Evolutionary conservation across 2,888 invertebrate species (phyloP), one percentile per base, ranked within the genome.

Genomic region (Drosophila borealis): DNA sequence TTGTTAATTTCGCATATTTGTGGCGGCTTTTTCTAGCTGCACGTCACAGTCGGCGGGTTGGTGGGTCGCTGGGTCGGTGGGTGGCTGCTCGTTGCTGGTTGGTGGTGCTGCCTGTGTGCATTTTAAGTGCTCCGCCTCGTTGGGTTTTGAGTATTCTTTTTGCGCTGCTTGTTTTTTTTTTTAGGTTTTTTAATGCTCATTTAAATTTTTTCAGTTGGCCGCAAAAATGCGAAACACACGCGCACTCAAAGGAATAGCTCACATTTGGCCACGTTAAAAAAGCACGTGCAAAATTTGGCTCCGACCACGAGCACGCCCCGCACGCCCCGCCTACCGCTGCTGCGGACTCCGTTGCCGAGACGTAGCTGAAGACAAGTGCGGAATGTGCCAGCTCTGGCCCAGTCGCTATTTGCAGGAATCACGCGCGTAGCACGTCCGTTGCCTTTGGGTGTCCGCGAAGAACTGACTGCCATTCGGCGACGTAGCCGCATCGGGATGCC

Each of bases 281-380:
- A 73, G 72, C 81, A 75, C 78, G 78, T 80, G 79, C 66, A 62
- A 70, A 66, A 67, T 81, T 78, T 53, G 55, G 48, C 53, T 60
- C 34, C 33, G 51, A 59, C 59, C 54, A 50, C 46, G 48, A 53
- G 44, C 33, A 72, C 57, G 73, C 73, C n/a, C n/a, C n/a, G 63
- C 66, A 76, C 49, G 39, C 57, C 39, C 37, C 59, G 54, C 53
- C 48, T 9, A 57, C 61, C 50, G 48, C 53, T 39, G 55, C 29
- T 17, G 71, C 14, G 25, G 17, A 36, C 49, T 33, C 34, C 49
- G 42, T 17, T 42, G 17, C 64, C 46, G 36, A 42, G 29, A 49
- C 55, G 65, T n/a, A 76, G 46, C 44, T 39, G 60, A 45, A 42
- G 25, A 46, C 42, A 54, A 44, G 19, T 34, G 57, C 70, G 56